Base-by-base conservation (phyloP, 2,888 invertebrate genomes). In the Trichopria drosophilae region DNA sequence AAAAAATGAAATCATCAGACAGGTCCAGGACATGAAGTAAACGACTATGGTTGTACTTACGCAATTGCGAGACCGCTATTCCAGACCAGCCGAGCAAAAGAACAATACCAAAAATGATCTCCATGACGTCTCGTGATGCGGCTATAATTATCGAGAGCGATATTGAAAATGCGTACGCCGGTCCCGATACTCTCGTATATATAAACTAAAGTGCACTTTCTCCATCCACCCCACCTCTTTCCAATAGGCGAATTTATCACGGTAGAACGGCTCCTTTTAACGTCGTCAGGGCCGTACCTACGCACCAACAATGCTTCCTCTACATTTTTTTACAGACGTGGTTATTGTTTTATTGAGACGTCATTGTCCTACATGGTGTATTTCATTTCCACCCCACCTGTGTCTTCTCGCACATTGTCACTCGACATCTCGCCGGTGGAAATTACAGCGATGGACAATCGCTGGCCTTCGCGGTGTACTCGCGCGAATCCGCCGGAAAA, bases 201-300 rank as follows among this genome's bases (percentile, higher is more conserved):
- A 74, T 73, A 67, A 72, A 73, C 67, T 71, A 69, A 63, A 66
- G 60, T 61, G 62, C 60, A 75, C 74, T 74, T 73, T 75, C 73
- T 73, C 75, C 71, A 58, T 53, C 53, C 49, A 52, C 67, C 67
- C 68, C 67, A 65, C 66, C 66, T 65, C 55, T 52, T 9, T 34
- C 44, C 52, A 59, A 65, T 65, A 63, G 63, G 64, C 60, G 58
- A 70, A 72, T 65, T 69, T 67, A 72, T 67, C 67, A 69, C 68
- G 71, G 62, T 72, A 69, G 68, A 71, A 65, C 69, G 68, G 61
- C 61, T 64, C 64, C 65, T 68, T 66, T 69, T 66, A 66, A 71
- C 59, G 67, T 67, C 64, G 67, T 72, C 73, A 73, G 67, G 71
- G 71, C 67, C 72, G 70, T 66, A 67, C 57, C 56, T 62, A 60